Conservation (phyloP, 2,888 invertebrate species). For the Epicampocera succincta region DNA sequence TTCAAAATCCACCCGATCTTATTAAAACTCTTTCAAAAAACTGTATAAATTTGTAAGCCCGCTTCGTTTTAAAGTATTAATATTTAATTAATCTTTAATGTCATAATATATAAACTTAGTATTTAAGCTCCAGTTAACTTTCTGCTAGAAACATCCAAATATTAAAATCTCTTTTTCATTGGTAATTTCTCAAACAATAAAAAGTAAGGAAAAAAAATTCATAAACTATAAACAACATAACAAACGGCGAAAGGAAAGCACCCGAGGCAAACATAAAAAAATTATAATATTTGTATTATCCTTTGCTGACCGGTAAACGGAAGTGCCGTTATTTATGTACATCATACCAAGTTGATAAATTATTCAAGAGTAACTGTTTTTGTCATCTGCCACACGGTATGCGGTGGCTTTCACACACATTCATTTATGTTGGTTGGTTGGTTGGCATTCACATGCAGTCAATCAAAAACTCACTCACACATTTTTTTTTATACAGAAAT, state of each 20-base stretch:
- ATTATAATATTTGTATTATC: neutral
- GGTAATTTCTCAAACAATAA: neutral
- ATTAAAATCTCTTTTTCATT: neutral
- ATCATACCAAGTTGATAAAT: conserved; percentile 6
- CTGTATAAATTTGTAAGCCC: too few species aligned
- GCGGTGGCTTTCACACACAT: neutral
- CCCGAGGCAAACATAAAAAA: too few species aligned
- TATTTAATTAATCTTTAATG: too few species aligned
- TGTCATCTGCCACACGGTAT: neutral
- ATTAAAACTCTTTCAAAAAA: too few species aligned
- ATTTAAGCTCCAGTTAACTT: neutral
- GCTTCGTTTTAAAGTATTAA: too few species aligned
- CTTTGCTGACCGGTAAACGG: conserved; percentile 50
- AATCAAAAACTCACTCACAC: too few species aligned
- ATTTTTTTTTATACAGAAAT: too few species aligned
- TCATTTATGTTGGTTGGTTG: too few species aligned
- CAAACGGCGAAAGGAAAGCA: neutral
- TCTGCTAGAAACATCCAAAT: neutral
- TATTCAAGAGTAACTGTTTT: neutral
- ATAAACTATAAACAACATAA: neutral
- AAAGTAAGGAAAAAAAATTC: neutral
- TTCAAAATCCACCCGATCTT: too few species aligned
- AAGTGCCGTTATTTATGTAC: conserved; percentile 37
- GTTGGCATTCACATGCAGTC: neutral
- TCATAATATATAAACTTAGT: too few species aligned